A percentile compares a stretch with the other conserved stretches of the same genome.
Evolutionary conservation across 23 tunicate species (phyloP).

Genomic region (Halocynthia aurantium): DNA sequence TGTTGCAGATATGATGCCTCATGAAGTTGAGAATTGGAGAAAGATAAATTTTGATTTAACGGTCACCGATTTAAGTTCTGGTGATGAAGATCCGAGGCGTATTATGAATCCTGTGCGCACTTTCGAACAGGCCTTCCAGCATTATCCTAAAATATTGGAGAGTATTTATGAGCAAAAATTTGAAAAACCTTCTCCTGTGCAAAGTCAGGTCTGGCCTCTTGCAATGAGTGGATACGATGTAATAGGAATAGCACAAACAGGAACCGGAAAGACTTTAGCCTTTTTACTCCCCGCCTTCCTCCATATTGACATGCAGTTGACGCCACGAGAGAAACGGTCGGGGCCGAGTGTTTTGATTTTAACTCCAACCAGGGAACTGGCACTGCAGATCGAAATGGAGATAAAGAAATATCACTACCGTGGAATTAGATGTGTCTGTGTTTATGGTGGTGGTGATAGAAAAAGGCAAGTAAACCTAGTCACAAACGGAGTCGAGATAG

Average conservation of each 20-base stretch:
- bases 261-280: slow-evolving; percentile 96
- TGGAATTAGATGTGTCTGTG: slow-evolving; percentile 80
- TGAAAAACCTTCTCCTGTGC: slow-evolving; percentile 77
- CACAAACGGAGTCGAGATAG: slow-evolving; percentile 70
- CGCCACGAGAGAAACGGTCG: slow-evolving; percentile 57
- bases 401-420: slow-evolving; percentile 70
- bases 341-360: slow-evolving; percentile 78
- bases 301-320: slow-evolving; percentile 75
- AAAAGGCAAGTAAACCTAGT: slow-evolving; percentile 58
- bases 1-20: slow-evolving; percentile 45
- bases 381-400: slow-evolving; percentile 85
- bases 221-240: slow-evolving; percentile 80
- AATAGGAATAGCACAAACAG: slow-evolving; percentile 98
- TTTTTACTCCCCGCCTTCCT: slow-evolving; percentile 82
- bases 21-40: slow-evolving; percentile 67
- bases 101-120: slow-evolving; percentile 65
- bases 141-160: slow-evolving; percentile 65
- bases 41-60: slow-evolving; percentile 42
- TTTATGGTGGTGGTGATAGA: slow-evolving; percentile 90
- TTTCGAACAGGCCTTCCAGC: slow-evolving; percentile 78
- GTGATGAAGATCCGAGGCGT: slow-evolving; percentile 1
- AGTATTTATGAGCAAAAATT: slow-evolving; percentile 69
- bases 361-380: slow-evolving; percentile 98
- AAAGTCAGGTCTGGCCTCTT: slow-evolving; percentile 93
- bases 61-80: slow-evolving; percentile 41